Evolutionary conservation across 2,113 vertebrate species (phyloP).

Genomic region (Perca flavescens): DNA sequence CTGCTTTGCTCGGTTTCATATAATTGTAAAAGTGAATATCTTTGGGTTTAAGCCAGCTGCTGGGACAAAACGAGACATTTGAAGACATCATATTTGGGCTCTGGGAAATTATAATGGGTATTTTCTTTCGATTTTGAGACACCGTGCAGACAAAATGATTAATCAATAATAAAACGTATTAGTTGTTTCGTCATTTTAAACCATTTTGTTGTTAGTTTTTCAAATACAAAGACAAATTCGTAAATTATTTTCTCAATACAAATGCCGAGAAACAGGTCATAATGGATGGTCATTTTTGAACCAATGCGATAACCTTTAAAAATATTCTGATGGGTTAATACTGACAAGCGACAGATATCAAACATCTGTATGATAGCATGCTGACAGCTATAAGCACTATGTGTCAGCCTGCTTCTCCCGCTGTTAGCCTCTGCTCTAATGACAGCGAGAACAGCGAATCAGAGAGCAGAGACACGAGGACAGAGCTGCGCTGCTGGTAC

Average conservation of each 20-base stretch:
- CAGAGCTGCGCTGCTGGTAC: constrained; percentile 68
- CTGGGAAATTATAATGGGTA: not conserved
- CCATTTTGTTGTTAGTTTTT: not conserved
- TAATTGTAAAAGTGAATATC: not conserved
- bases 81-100: not conserved
- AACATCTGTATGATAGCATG: not conserved
- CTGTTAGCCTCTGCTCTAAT: constrained; percentile 30
- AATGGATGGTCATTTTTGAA: not conserved
- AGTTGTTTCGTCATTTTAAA: not conserved
- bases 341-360: not conserved
- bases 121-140: not conserved
- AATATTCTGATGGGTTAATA: not conserved
- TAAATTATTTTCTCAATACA: not conserved
- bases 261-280: not conserved
- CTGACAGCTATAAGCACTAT: not conserved
- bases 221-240: not conserved
- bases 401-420: constrained; percentile 10
- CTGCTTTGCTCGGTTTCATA: not conserved
- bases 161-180: not conserved
- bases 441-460: constrained; percentile 19
- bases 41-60: not conserved
- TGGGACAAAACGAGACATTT: not conserved
- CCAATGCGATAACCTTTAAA: not conserved
- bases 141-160: not conserved
- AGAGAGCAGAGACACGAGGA: constrained; percentile 20